Conservation (phyloP, 2,113 vertebrate species). For the Hiodon tergisus region DNA sequence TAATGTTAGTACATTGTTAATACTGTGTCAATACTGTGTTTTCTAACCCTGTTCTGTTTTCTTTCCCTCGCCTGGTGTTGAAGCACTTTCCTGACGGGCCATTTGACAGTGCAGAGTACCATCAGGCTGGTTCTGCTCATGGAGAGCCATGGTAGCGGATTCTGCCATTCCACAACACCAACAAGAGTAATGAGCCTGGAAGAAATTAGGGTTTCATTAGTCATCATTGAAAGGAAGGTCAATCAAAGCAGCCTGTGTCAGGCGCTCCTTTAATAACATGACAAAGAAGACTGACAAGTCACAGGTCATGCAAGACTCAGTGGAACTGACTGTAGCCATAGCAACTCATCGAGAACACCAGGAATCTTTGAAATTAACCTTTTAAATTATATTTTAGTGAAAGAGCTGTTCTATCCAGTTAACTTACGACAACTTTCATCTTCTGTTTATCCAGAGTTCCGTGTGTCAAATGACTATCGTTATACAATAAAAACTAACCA, state of each 20-base stretch:
- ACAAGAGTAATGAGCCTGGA: slow-evolving; percentile 26
- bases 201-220: slow-evolving; percentile 17
- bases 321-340: no score
- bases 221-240: slow-evolving; percentile 23
- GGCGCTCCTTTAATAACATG: slow-evolving; percentile 2
- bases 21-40: slow-evolving; percentile 9
- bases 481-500: no score
- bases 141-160: background rate
- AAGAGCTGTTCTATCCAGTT: no score
- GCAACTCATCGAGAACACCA: no score
- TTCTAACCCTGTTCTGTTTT: slow-evolving; percentile 40
- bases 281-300: background rate
- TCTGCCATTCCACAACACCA: slow-evolving; percentile 5
- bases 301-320: background rate
- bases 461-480: no score
- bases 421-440: no score
- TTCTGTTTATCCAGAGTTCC: no score
- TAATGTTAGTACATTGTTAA: no score
- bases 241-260: slow-evolving; percentile 12
- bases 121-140: background rate
- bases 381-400: no score
- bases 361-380: no score
- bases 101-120: background rate
- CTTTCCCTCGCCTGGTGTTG: slow-evolving; percentile 45
- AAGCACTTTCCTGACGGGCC: slow-evolving; percentile 24